These are phyloP conservation scores for Ictidomys tridecemlineatus DNA, from an alignment of 2,113 vertebrate species.

Conservation along the genomic window DNA sequence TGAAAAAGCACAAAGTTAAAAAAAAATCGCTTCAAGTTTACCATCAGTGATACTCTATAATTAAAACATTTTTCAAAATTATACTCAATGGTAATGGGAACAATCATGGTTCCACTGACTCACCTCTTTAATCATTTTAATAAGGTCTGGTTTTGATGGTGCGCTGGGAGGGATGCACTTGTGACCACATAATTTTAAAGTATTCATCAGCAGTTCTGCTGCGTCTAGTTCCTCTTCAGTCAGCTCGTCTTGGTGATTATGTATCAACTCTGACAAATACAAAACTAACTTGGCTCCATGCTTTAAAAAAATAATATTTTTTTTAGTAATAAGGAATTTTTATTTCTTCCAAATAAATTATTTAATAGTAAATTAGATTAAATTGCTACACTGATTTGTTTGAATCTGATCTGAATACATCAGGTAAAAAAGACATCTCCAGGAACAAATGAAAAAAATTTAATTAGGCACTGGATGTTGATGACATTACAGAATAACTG, in stretches of 20 bases:
- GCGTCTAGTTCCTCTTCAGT: slow-evolving; percentile 91
- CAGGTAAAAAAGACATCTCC: slow-evolving; percentile 4
- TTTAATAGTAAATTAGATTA: slow-evolving; percentile 49
- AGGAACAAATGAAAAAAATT: background rate
- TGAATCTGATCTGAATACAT: background rate
- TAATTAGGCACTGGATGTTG: background rate
- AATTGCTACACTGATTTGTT: slow-evolving; percentile 25
- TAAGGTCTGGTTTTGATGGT: slow-evolving; percentile 92
- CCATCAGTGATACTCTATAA: background rate
- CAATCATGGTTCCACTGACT: slow-evolving; percentile 67
- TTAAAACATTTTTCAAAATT: background rate
- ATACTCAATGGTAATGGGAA: background rate
- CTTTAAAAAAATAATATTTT: slow-evolving; percentile 85
- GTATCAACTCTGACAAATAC: slow-evolving; percentile 95
- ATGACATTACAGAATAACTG: background rate
- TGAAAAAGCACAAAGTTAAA: slow-evolving; percentile 14
- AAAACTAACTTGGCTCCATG: slow-evolving; percentile 96
- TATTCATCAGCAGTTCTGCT: slow-evolving; percentile 92
- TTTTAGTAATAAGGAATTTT: slow-evolving; percentile 57
- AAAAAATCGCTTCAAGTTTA: background rate
- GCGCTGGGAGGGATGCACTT: slow-evolving; percentile 92
- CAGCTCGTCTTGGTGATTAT: slow-evolving; percentile 92
- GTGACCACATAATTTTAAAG: slow-evolving; percentile 94
- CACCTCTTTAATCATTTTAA: slow-evolving; percentile 95
- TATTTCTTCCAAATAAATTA: slow-evolving; percentile 55